Conservation (phyloP, 2,797 vertebrate genomes). For the Enteromius anoplus region DNA sequence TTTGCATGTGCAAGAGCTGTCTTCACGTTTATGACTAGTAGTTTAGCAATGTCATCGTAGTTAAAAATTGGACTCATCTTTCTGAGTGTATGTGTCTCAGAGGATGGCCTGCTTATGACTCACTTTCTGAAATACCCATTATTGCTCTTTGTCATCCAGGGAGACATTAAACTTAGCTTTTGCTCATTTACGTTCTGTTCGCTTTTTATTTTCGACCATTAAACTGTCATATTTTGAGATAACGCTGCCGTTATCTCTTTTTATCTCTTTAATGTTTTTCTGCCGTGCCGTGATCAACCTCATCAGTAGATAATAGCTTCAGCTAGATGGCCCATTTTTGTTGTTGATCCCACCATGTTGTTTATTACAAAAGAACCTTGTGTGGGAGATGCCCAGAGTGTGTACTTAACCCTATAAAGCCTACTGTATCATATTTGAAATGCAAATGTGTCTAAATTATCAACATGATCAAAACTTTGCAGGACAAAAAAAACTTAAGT, state of each 20-base stretch:
- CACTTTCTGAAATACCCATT: constrained; percentile 12
- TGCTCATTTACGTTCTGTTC: constrained; percentile 30
- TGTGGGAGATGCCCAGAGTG: not conserved
- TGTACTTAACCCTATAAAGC: not conserved
- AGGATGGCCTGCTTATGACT: constrained; percentile 8
- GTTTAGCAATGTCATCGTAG: constrained; percentile 33
- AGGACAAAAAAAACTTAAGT: not conserved
- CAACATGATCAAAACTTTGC: not conserved
- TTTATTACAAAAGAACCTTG: constrained; percentile 6
- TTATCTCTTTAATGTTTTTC: constrained; percentile 31
- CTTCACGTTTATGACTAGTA: not conserved
- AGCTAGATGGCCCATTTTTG: constrained; percentile 7
- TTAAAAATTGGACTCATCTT: constrained; percentile 34
- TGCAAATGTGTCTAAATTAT: not conserved
- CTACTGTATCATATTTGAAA: not conserved
- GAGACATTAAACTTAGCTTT: constrained; percentile 44
- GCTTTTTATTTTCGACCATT: constrained; percentile 22
- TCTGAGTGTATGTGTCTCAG: constrained; percentile 26
- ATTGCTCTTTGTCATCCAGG: constrained; percentile 37
- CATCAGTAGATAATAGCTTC: constrained; percentile 18
- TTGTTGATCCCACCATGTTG: not conserved
- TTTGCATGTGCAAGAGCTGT: constrained; percentile 4
- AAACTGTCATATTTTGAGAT: constrained; percentile 49
- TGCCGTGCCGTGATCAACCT: not conserved
- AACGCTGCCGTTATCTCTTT: constrained; percentile 37